Base-by-base conservation (phyloP, 2,888 invertebrate species). In the Amorpha juglandis region DNA sequence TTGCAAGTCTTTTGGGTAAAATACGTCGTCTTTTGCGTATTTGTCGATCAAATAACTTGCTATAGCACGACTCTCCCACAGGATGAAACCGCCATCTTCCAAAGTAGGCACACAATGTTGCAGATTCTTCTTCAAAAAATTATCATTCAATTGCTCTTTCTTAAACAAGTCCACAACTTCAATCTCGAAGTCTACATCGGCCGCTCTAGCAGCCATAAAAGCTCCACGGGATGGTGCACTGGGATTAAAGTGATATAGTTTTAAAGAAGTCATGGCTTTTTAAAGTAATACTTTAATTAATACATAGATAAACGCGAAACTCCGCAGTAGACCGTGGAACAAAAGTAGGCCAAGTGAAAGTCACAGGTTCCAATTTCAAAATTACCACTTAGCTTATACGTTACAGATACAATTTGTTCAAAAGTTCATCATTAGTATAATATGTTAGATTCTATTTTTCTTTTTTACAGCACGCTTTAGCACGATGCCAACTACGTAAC, bases 21-120 rank as follows among this genome's bases (percentile, higher is more conserved):
- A 84, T 48, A 84, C 80, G 68, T 94, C 94, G 74, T 95, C 94
- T 78, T 94, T 95, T 0, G 92, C 95, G 80, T 95, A 96, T 69
- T 94, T 94, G 70, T 94, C 94, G 0, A 94, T 95, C 70, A 96
- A 88, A 80, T 96, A 96, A 62, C 93, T 86, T 4, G 94, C 92
- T 68, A 96, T 96, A 9, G 96, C 95, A 48, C 95, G 93, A 74
- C 95, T 95, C 81, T 96, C 96, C 95, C 95, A 96, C 62, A 96
- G 70, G 14, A 93, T 81, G 78, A 95, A 95, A 12, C 95, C 95
- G 67, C 95, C 93, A 79, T 96, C 96, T 33, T 95, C 94, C 67
- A 96, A 86, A 9, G 96, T 96, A 9, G 96, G 96, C 6, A 96
- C 87, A 68, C 94, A 94, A 80, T 96, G 95, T 78, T 95, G 95